Base-by-base conservation (phyloP, 2,888 invertebrate genomes). In the Cephus nigrinus region DNA sequence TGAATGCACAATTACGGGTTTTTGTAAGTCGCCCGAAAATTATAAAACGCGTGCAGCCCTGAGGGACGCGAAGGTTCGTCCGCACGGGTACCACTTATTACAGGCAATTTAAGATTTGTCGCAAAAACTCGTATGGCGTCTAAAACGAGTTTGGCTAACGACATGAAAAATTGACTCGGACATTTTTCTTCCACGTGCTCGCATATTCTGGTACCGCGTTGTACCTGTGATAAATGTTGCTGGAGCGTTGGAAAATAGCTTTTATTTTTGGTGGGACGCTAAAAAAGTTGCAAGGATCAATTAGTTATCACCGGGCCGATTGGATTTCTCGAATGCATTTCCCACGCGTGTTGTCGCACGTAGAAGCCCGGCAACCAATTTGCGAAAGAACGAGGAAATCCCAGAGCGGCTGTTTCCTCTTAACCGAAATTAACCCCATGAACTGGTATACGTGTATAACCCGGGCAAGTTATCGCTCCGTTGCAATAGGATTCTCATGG, bases 381-480 rank as follows among this genome's bases (percentile, higher is more conserved):
- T 84, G 83, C 78, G 79, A 78, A 72, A 74, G 73, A 78, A 40
- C 78, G 72, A 35, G 33, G 75, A 82, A 82, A 82, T 89, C 89
- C 89, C 88, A 80, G 76, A 78, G 86, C 86, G 86, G 80, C 87
- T 87, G 87, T 89, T 87, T 87, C 85, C 86, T 87, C 87, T 88
- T 88, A 86, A 84, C 87, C 85, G 81, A 87, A 89, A 88, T 89
- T 89, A 88, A 88, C 87, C 86, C 75, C 11, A 12, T 32, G 72
- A 40, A 31, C 73, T 15, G 32, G 31, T 23, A 35, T 32, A 55
- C 9, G 55, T 9, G 2, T 55, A 55, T 23, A 74, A 2, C 33
- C 35, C 35, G 2, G 12, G 36, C 33, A 35, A 34, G 30, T 34
- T 74, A 74, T 71, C 31, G 15, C 71, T 71, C 31, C 71, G 71